Conservation (phyloP, 1,140 invertebrate species). For the Zophobas atratus region DNA sequence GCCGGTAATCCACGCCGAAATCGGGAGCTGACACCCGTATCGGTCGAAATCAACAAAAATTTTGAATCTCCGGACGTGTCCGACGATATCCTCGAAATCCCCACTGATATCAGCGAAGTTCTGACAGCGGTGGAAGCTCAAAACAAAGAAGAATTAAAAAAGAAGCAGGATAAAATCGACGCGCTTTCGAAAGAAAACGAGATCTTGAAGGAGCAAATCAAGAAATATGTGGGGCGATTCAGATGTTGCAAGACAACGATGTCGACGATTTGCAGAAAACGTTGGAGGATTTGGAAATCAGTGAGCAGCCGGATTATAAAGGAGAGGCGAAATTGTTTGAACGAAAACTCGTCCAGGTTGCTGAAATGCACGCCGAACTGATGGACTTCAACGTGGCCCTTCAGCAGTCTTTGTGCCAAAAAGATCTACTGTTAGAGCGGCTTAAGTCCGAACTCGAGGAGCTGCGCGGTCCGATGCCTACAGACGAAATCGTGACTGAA, state of each 20-base stretch:
- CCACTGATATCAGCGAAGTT: constrained; percentile 65
- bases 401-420: constrained; percentile 70
- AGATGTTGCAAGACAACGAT: constrained; percentile 80
- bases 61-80: constrained; percentile 58
- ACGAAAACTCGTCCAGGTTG: constrained; percentile 92
- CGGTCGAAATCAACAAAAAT: constrained; percentile 60
- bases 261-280: constrained; percentile 65
- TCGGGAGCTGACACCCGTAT: constrained; percentile 72
- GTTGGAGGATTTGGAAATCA: constrained; percentile 64
- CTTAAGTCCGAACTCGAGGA: constrained; percentile 79
- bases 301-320: constrained; percentile 72
- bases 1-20: constrained; percentile 67
- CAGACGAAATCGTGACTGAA: constrained; percentile 68
- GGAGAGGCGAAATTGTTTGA: constrained; percentile 89
- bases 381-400: constrained; percentile 91
- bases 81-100: constrained; percentile 64
- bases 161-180: constrained; percentile 59
- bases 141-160: constrained; percentile 63
- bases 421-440: constrained; percentile 78
- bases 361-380: constrained; percentile 96
- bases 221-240: constrained; percentile 92
- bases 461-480: constrained; percentile 78
- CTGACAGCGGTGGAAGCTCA: constrained; percentile 63
- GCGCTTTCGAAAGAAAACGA: constrained; percentile 84
- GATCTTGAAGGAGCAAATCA: constrained; percentile 88